Percentiles rank a stretch among this genome's conserved stretches.
phyloP scores from a whole-genome alignment of 2,113 vertebrate genomes.

The Syrmaticus mikado region DNA sequence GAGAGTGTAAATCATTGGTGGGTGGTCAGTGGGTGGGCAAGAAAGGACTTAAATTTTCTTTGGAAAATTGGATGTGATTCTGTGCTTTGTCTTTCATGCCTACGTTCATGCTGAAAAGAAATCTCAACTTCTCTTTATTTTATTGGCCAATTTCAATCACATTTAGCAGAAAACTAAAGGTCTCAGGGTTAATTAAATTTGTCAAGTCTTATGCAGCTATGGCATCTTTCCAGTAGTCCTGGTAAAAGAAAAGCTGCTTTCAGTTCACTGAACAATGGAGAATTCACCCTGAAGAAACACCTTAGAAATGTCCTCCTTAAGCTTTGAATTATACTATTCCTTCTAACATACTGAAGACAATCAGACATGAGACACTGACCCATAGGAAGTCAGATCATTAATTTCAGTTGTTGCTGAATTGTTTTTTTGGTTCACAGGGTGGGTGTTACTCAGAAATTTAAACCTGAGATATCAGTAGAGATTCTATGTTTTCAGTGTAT shows the following conservation, averaged over 20 bases:
- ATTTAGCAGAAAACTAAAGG: background rate
- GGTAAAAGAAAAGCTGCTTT: background rate
- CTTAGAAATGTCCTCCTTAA: background rate
- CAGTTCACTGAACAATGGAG: background rate
- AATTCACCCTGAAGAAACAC: background rate
- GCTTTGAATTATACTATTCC: background rate
- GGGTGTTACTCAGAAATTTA: background rate
- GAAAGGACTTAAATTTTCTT: background rate
- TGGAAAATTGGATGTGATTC: background rate
- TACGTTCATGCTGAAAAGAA: background rate
- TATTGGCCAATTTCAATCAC: background rate
- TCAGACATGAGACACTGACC: background rate
- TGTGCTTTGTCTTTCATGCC: background rate
- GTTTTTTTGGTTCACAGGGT: background rate
- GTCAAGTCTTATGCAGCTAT: background rate
- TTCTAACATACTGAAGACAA: background rate
- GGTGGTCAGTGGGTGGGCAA: fast-evolving
- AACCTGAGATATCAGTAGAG: background rate
- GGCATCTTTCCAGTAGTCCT: background rate
- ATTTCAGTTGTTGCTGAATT: background rate
- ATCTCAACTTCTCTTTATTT: background rate
- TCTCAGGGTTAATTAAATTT: background rate
- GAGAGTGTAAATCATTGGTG: background rate
- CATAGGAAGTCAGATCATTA: background rate
- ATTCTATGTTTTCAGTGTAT: background rate